These are phyloP conservation scores for Prietella phreatophila DNA, from an alignment of 2,113 vertebrate species.

Conservation along the genomic window DNA sequence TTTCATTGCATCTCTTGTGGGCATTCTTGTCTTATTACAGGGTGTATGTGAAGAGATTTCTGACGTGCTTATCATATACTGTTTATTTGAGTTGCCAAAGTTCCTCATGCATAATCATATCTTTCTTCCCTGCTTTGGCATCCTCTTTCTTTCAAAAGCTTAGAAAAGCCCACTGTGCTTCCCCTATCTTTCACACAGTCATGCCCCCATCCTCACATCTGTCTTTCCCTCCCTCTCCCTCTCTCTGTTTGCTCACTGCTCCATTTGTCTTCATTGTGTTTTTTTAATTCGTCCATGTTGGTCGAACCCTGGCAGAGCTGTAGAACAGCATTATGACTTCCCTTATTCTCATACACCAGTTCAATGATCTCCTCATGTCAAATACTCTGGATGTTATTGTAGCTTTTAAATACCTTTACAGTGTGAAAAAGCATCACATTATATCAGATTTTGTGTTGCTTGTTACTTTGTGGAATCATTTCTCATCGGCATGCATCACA, in stretches of 20 bases:
- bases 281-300: constrained; percentile 9
- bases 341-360: not conserved
- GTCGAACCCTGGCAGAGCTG: not conserved
- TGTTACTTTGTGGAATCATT: not conserved
- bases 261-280: constrained; percentile 22
- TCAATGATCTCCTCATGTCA: too few species aligned
- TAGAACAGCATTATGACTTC: not conserved
- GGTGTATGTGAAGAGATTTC: not conserved
- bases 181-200: constrained; percentile 54
- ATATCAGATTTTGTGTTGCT: not conserved
- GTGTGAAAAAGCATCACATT: not conserved
- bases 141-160: constrained; percentile 67
- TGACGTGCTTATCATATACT: not conserved
- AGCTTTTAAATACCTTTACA: not conserved
- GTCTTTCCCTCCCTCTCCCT: constrained; percentile 37
- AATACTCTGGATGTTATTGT: not conserved
- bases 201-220: constrained; percentile 51
- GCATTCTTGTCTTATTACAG: not conserved
- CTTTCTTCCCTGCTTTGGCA: constrained; percentile 14
- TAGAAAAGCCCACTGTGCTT: constrained; percentile 68
- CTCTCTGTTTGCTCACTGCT: constrained; percentile 20
- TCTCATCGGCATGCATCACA: not conserved
- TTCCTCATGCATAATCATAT: not conserved
- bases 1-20: not conserved
- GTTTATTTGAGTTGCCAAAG: not conserved